Conservation (phyloP, 2,113 vertebrate genomes). For the Mixornis gularis region DNA sequence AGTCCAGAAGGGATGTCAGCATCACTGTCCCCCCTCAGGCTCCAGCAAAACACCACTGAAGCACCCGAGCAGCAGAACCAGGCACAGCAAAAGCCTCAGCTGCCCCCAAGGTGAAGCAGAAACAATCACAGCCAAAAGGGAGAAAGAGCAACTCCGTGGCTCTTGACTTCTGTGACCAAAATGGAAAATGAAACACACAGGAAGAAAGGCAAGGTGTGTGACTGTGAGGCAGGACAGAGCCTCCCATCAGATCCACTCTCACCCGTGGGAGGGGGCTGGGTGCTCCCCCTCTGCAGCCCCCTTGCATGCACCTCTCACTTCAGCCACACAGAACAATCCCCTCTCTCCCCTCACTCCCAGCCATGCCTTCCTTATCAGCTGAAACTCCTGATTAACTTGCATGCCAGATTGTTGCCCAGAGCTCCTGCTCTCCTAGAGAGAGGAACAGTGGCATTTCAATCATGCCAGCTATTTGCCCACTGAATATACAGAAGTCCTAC, state of each 20-base stretch:
- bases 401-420: not conserved
- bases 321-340: not conserved
- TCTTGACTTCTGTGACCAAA: not conserved
- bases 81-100: not conserved
- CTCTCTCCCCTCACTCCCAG: not conserved
- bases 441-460: not conserved
- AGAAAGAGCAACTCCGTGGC: not conserved
- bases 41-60: not conserved
- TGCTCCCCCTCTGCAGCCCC: not conserved
- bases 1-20: not conserved
- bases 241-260: not conserved
- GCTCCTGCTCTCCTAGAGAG: not conserved
- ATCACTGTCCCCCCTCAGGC: not conserved
- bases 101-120: not conserved
- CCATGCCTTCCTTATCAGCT: not conserved
- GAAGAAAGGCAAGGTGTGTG: not conserved
- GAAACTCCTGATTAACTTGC: not conserved
- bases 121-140: not conserved
- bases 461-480: not conserved
- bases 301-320: rapidly evolving
- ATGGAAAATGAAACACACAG: not conserved
- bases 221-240: not conserved
- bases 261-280: not conserved
- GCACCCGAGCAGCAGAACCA: not conserved
- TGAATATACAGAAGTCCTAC: not conserved